Evolutionary conservation across 2,888 invertebrate species (phyloP), one percentile per base, ranked within the genome.

Genomic region (Cheilosia urbana): DNA sequence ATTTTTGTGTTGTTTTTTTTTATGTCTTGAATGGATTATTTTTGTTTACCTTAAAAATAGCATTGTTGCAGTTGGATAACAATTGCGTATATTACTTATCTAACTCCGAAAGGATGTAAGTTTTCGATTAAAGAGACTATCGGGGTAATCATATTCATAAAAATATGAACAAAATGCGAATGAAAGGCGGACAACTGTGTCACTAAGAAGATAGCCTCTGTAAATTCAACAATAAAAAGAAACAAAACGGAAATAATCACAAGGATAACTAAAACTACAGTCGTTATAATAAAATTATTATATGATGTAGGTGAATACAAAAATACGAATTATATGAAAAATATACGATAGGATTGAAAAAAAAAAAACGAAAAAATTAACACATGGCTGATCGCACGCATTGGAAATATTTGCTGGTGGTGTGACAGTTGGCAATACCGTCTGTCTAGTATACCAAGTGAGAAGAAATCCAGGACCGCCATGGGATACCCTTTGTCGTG

Each of bases 31-130:
- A 27, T 47, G 66, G 58, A 49, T 66, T 24, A 73, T 47, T 62
- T 62, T 47, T 62, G 17, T 47, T 63, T 30, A 34, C 27, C 37
- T 40, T 63, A 63, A 63, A 63, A 71, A 51, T 68, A 40, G 53
- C n/a, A 42, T 62, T 47, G 15, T 58, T 55, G 13, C 19, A 51
- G 51, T 37, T 60, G 19, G 40, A 42, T 60, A 72, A 60, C 71
- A 72, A 60, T 72, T 51, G 27, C 71, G 60, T 51, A 55, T 24
- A 37, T 55, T 24, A 40, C 63, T 73, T 63, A 63, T 65, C 27
- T 75, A 58, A 47, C 2, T 34, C 65, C 57, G 65, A 66, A 57
- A 42, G 49, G 19, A 37, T 37, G 4, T 75, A 57, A 15, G 6
- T n/a, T 27, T 42, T 53, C 24, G 11, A 45, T 63, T 63, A 24